Evolutionary conservation across 1,140 invertebrate genomes (phyloP).

Genomic region (Idris sp.): DNA sequence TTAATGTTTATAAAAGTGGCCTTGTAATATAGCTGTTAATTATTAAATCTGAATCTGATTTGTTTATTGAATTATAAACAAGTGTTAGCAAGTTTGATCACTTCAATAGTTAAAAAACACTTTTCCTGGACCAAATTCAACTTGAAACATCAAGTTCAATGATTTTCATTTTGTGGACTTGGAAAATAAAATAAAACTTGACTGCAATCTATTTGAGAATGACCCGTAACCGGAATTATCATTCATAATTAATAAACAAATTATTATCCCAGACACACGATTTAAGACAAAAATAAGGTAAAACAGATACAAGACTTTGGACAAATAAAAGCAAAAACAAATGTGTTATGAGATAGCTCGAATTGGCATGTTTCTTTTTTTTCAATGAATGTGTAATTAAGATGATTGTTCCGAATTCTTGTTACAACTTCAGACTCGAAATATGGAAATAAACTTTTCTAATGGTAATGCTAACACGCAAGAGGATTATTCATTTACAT

Average conservation of each 20-base stretch:
- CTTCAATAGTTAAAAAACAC: too few relatives aligned
- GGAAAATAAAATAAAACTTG: constrained; percentile 8
- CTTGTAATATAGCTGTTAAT: too few relatives aligned
- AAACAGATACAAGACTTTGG: constrained; percentile 26
- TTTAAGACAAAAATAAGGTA: constrained; percentile 37
- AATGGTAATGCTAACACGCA: constrained; percentile 34
- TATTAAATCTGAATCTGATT: too few relatives aligned
- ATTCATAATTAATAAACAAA: constrained; percentile 19
- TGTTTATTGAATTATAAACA: too few relatives aligned
- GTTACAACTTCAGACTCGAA: constrained; percentile 5
- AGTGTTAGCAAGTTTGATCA: too few relatives aligned
- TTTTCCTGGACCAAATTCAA: too few relatives aligned
- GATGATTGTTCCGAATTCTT: constrained; percentile 18
- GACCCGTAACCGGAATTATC: constrained; percentile 43
- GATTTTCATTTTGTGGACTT: too few relatives aligned
- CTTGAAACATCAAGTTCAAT: too few relatives aligned
- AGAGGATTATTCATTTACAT: constrained; percentile 42
- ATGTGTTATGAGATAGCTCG: constrained; percentile 35
- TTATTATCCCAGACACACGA: constrained; percentile 52
- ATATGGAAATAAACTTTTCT: constrained; percentile 25
- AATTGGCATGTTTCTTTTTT: constrained; percentile 21
- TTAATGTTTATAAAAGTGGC: too few relatives aligned
- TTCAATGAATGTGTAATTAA: constrained; percentile 23
- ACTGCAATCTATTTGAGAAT: constrained; percentile 59
- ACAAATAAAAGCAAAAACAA: constrained; percentile 57